These are phyloP conservation scores for Dicyrtoma fusca DNA, from an alignment of 2,888 invertebrate species.

Conservation along the genomic window DNA sequence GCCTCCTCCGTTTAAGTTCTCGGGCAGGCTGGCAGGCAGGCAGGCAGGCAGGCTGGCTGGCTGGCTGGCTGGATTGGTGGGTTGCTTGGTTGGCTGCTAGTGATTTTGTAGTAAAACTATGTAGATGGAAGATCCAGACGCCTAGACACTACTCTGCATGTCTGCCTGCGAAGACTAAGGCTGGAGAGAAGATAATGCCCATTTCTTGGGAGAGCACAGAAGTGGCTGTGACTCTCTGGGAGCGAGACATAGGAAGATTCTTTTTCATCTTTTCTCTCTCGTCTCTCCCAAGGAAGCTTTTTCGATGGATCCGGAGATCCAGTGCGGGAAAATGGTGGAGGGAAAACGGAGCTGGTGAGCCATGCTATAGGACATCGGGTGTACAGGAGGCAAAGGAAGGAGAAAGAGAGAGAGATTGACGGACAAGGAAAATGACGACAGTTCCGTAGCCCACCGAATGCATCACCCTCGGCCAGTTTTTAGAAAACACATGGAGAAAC, in stretches of 20 bases:
- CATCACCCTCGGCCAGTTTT: background rate
- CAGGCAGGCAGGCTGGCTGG: too few relatives aligned
- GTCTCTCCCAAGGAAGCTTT: background rate
- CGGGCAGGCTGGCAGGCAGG: too few relatives aligned
- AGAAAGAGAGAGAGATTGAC: conserved; percentile 1
- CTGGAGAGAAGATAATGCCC: background rate
- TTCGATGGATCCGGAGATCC: too few relatives aligned
- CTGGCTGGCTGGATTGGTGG: background rate
- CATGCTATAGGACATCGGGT: background rate
- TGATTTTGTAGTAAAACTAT: background rate
- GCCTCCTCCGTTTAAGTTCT: background rate
- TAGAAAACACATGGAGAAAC: conserved; percentile 9
- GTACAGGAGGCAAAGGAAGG: background rate
- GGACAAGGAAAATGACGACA: background rate
- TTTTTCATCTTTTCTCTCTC: background rate
- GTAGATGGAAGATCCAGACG: background rate
- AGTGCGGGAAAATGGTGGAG: conserved; percentile 10
- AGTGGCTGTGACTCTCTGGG: background rate
- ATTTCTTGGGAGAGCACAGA: too few relatives aligned
- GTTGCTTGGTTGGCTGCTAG: background rate
- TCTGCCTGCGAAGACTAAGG: too few relatives aligned
- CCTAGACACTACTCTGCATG: background rate
- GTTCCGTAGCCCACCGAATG: background rate
- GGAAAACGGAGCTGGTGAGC: background rate
- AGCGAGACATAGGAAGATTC: background rate